Percentiles rank a stretch among this genome's conserved stretches.
phyloP scores from a whole-genome alignment of 2,888 invertebrate species.

The Ceriagrion tenellum region DNA sequence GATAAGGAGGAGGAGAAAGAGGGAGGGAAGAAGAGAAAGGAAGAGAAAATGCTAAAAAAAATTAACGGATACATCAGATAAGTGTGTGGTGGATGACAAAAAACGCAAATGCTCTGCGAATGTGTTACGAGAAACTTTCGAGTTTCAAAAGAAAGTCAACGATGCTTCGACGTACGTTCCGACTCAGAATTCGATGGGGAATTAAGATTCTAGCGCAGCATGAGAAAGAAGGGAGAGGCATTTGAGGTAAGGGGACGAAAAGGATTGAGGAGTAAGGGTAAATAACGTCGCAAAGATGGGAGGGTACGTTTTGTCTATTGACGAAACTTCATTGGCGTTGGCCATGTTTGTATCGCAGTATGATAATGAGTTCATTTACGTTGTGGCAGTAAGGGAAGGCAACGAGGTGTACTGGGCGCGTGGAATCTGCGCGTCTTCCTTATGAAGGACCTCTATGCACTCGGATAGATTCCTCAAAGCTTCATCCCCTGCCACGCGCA shows the following conservation, averaged over 20 bases:
- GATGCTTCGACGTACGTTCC: background rate
- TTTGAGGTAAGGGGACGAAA: background rate
- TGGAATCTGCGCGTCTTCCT: background rate
- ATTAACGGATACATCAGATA: too few relatives aligned
- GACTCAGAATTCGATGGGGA: background rate
- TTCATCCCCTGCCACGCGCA: background rate
- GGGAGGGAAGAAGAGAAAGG: background rate
- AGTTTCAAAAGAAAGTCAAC: background rate
- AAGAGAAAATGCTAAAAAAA: too few relatives aligned
- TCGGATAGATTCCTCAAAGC: background rate
- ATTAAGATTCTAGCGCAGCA: background rate
- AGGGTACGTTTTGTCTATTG: background rate
- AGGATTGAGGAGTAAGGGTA: background rate
- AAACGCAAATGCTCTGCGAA: background rate
- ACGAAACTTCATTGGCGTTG: background rate
- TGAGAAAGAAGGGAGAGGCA: background rate
- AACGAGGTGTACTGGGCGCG: background rate
- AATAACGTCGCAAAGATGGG: background rate
- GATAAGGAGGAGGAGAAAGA: background rate
- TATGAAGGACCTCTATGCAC: slow-evolving; percentile 1
- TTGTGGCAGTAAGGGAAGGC: background rate
- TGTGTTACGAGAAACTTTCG: background rate
- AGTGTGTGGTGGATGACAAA: background rate
- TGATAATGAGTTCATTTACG: slow-evolving; percentile 55
- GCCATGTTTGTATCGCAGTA: slow-evolving; percentile 15